Evolutionary conservation across 1,140 invertebrate species (phyloP).

Genomic region (Himalopsyche phryganea): DNA sequence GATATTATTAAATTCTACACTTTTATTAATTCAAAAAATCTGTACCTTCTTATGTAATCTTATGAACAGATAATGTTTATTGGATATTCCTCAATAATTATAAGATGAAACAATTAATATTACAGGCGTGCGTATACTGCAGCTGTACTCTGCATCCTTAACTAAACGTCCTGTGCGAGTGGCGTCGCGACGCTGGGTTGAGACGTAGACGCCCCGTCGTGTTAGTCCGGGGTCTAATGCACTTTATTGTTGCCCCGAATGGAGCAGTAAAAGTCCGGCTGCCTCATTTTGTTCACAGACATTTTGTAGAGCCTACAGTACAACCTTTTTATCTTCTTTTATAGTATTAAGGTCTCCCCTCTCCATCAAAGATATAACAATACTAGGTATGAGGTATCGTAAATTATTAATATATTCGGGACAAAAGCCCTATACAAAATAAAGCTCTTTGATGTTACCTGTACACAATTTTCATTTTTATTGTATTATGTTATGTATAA

Average conservation of each 20-base stretch:
- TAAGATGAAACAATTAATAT: no score
- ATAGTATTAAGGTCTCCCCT: neutral
- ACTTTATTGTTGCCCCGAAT: constrained; percentile 28
- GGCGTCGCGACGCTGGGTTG: constrained; percentile 2
- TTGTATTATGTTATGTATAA: no score
- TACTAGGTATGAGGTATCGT: neutral
- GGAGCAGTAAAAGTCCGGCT: constrained; percentile 27
- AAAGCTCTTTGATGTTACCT: neutral
- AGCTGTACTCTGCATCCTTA: neutral
- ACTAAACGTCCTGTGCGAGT: neutral
- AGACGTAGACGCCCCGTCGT: constrained; percentile 3
- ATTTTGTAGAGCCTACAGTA: neutral
- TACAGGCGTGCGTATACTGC: no score
- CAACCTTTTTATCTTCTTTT: neutral
- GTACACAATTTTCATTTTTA: neutral
- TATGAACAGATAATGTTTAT: no score
- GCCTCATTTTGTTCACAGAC: constrained; percentile 2
- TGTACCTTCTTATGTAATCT: no score
- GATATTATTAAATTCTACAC: no score
- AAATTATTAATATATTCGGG: neutral
- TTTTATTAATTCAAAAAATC: no score
- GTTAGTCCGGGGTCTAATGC: constrained; percentile 27
- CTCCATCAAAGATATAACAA: neutral
- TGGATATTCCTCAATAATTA: no score
- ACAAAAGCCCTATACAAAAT: neutral